These are phyloP conservation scores for Alces alces DNA, from an alignment of 2,113 vertebrate species.

Conservation along the genomic window DNA sequence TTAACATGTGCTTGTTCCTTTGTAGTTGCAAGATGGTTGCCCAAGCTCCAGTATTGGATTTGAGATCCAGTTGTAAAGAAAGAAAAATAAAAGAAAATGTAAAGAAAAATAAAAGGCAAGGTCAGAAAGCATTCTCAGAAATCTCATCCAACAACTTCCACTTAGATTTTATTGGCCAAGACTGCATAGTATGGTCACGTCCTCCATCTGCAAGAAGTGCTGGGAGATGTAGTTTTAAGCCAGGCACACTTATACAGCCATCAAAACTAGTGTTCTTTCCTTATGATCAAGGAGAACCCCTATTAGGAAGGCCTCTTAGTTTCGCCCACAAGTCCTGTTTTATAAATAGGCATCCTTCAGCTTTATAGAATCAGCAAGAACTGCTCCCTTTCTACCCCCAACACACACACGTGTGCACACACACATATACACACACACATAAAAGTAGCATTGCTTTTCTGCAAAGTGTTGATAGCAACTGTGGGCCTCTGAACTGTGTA, in stretches of 20 bases:
- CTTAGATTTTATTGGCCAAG: not conserved
- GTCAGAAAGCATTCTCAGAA: not conserved
- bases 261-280: not conserved
- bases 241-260: not conserved
- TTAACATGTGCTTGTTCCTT: not conserved
- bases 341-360: not conserved
- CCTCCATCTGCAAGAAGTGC: not conserved
- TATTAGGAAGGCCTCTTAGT: not conserved
- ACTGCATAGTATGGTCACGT: not conserved
- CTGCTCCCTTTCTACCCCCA: not conserved
- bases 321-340: not conserved
- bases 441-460: not conserved
- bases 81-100: not conserved
- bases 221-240: not conserved
- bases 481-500: not conserved
- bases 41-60: not conserved
- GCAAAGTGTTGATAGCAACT: not conserved
- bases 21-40: not conserved
- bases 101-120: not conserved
- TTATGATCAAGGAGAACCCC: not conserved
- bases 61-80: not conserved
- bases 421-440: not conserved
- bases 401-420: too few relatives aligned
- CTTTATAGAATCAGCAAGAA: not conserved
- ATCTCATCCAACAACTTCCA: not conserved